Percentiles rank a stretch among this genome's conserved stretches.
Conservation (phyloP, 2,113 vertebrate genomes). For the Suricata suricatta region DNA sequence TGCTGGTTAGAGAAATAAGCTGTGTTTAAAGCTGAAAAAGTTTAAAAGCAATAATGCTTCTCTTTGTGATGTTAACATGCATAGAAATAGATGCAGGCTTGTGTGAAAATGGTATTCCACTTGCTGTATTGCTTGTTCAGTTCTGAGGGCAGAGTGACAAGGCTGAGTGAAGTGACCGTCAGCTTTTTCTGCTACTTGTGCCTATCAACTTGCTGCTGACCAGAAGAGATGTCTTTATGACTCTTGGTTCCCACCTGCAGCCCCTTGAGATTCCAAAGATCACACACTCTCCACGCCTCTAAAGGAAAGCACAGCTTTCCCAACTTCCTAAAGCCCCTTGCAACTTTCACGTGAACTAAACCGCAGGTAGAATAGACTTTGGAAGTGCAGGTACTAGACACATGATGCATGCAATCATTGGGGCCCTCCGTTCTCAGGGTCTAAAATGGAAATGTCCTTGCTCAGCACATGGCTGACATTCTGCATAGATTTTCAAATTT, state of each 20-base stretch:
- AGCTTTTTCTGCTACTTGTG: not conserved
- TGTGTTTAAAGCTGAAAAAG: not conserved
- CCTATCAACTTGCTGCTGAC: not conserved
- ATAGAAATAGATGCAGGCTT: not conserved
- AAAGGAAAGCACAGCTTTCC: not conserved
- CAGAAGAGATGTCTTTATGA: not conserved
- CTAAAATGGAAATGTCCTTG: not conserved
- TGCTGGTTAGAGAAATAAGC: slow-evolving; percentile 1
- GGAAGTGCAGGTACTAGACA: not conserved
- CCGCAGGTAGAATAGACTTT: not conserved
- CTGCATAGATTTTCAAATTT: not conserved
- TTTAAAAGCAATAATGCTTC: not conserved
- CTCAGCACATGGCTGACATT: not conserved
- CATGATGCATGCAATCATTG: not conserved
- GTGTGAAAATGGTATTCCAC: not conserved
- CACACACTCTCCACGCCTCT: not conserved
- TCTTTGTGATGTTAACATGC: not conserved
- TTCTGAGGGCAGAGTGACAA: not conserved
- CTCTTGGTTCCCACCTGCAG: not conserved
- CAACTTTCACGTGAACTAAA: not conserved
- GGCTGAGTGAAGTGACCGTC: too few species aligned
- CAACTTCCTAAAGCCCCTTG: not conserved
- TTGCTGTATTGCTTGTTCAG: not conserved
- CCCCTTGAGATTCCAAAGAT: not conserved
- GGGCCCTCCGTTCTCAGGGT: not conserved